Evolutionary conservation across 1,140 invertebrate species (phyloP), one percentile per base, ranked within the genome.

Genomic region (Drosophila teissieri): DNA sequence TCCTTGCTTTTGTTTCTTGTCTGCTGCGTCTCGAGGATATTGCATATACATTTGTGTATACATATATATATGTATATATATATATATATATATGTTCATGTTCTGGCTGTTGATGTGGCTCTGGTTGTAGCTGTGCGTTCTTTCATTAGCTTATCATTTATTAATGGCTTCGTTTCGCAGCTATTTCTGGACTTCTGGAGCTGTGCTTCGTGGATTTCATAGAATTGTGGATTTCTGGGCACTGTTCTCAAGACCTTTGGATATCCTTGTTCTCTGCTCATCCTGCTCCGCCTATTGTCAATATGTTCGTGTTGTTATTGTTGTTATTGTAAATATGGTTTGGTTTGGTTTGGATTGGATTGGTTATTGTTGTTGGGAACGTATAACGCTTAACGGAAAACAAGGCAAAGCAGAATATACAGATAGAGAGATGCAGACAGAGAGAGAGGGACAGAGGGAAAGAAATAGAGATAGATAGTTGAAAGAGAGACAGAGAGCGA

Each of bases 111-210:
- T 68, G 22, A 65, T 68, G n/a, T 53, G 60, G 49, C 57, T 65
- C 52, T 61, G 49, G 58, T 61, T 62, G 48, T 40, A 45, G 55
- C 46, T 77, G 73, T 81, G 78, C 67, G 73, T 77, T 79, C 44
- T 45, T 60, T 72, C 39, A 52, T 60, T 69, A 46, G 36, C 53
- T 76, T 48, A 51, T 76, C 52, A 55, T 65, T 76, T 65, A 74
- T 56, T 74, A 51, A 75, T 63, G 15, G n/a, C 60, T 46, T 44
- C 14, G 31, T 37, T 73, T 75, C 46, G 57, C 48, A 54, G 56
- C 58, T 73, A 45, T 54, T 63, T 64, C 24, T 58, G 49, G 46
- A 22, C 12, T 39, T 14, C 37, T 39, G 31, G 31, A 31, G 31
- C 31, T 31, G 31, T 10, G 27, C 7, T 31, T 31, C 27, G 8